These are phyloP conservation scores for Drosophila niveifrons DNA, from an alignment of 2,888 invertebrate genomes.

Conservation along the genomic window DNA sequence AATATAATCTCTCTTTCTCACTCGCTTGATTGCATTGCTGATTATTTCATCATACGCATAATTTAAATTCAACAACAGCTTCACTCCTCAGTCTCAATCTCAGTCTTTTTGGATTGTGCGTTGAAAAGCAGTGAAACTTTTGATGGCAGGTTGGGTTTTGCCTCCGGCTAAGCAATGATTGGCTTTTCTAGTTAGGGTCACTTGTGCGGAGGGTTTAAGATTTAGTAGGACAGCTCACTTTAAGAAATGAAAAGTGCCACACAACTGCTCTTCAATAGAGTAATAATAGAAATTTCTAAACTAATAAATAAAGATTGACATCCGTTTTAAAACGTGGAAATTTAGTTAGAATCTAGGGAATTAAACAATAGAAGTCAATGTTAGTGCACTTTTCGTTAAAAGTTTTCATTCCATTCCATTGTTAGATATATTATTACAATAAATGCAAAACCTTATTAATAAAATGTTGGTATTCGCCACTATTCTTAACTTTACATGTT, in stretches of 20 bases:
- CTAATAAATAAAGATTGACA: not conserved
- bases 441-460: no score
- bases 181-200: slow-evolving; percentile 47
- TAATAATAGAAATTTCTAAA: not conserved
- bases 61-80: slow-evolving; percentile 71
- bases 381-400: no score
- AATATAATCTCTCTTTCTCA: slow-evolving; percentile 62
- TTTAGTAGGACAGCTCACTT: slow-evolving; percentile 13
- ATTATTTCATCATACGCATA: slow-evolving; percentile 80
- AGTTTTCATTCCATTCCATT: no score
- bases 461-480: no score
- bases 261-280: not conserved
- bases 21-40: slow-evolving; percentile 75
- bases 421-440: no score
- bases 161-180: slow-evolving; percentile 60
- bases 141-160: slow-evolving; percentile 23
- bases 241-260: slow-evolving; percentile 61
- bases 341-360: not conserved
- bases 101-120: slow-evolving; percentile 26
- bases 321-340: not conserved
- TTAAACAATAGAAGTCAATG: not conserved
- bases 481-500: no score
- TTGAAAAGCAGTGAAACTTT: slow-evolving; percentile 60
- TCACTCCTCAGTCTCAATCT: slow-evolving; percentile 1
- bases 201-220: not conserved